phyloP scores from a whole-genome alignment of 2,888 invertebrate genomes.

The Drosophila acutilabella region DNA sequence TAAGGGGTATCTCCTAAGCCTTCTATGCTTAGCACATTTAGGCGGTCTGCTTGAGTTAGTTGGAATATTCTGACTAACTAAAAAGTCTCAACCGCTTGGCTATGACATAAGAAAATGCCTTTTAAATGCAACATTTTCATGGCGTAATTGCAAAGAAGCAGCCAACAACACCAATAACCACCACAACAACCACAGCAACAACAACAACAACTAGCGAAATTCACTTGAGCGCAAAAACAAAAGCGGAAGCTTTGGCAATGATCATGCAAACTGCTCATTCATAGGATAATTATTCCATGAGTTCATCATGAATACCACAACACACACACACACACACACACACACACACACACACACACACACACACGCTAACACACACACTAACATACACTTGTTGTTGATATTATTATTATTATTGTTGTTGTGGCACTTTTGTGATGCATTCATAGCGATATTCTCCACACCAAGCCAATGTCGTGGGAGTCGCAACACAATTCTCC shows the following conservation, averaged over 20 bases:
- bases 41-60: slow-evolving; percentile 47
- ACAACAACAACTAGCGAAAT: slow-evolving; percentile 44
- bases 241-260: slow-evolving; percentile 82
- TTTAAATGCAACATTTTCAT: slow-evolving; percentile 80
- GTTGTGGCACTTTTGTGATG: slow-evolving; percentile 63
- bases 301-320: slow-evolving; percentile 62
- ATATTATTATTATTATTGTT: slow-evolving; percentile 6
- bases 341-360: slow-evolving; percentile 19
- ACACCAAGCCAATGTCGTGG: slow-evolving; percentile 74
- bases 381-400: slow-evolving; percentile 28
- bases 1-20: background rate
- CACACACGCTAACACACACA: slow-evolving; percentile 11
- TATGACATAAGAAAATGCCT: slow-evolving; percentile 78
- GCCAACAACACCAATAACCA: slow-evolving; percentile 36
- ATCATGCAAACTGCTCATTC: slow-evolving; percentile 82
- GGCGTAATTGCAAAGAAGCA: slow-evolving; percentile 73
- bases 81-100: slow-evolving; percentile 40
- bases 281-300: slow-evolving; percentile 83
- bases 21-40: slow-evolving; percentile 5
- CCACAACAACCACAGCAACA: slow-evolving; percentile 28
- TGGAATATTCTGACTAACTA: slow-evolving; percentile 59
- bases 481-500: slow-evolving; percentile 48
- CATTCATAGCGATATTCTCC: slow-evolving; percentile 64
- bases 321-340: slow-evolving; percentile 20
- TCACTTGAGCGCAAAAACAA: slow-evolving; percentile 72